These are phyloP conservation scores for Paradoxurus hermaphroditus DNA, from an alignment of 2,113 vertebrate species.

Conservation along the genomic window DNA sequence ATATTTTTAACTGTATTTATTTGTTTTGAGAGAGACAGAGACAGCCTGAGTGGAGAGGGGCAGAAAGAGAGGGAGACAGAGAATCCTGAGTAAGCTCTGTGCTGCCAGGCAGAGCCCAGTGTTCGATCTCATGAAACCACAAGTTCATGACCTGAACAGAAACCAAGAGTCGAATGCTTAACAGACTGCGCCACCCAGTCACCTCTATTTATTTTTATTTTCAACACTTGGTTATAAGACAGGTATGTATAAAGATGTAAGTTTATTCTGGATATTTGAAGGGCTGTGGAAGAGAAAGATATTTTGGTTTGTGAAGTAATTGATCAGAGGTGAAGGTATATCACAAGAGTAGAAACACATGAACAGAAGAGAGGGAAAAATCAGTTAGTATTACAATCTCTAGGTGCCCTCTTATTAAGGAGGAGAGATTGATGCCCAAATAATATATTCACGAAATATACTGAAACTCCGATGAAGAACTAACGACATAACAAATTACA, in stretches of 20 bases:
- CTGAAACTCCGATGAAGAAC: background rate
- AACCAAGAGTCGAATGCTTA: no score
- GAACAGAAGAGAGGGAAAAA: background rate
- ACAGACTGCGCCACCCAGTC: no score
- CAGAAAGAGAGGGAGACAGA: no score
- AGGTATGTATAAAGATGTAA: background rate
- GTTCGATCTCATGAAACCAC: no score
- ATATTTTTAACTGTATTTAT: background rate
- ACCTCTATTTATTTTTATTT: background rate
- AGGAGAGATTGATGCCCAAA: background rate
- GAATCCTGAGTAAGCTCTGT: no score
- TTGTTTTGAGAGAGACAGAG: background rate
- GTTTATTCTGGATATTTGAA: background rate
- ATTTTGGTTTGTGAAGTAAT: background rate
- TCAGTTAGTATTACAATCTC: background rate
- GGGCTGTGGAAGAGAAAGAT: background rate
- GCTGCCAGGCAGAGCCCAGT: no score
- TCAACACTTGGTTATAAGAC: background rate
- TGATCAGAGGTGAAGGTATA: background rate
- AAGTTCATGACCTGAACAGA: no score
- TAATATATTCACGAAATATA: background rate
- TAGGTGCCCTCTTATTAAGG: accelerated
- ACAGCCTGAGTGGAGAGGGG: no score
- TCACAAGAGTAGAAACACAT: background rate
- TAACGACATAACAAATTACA: background rate